These are phyloP conservation scores for Phymatocera aterrima DNA, from an alignment of 2,888 invertebrate species.

Conservation along the genomic window DNA sequence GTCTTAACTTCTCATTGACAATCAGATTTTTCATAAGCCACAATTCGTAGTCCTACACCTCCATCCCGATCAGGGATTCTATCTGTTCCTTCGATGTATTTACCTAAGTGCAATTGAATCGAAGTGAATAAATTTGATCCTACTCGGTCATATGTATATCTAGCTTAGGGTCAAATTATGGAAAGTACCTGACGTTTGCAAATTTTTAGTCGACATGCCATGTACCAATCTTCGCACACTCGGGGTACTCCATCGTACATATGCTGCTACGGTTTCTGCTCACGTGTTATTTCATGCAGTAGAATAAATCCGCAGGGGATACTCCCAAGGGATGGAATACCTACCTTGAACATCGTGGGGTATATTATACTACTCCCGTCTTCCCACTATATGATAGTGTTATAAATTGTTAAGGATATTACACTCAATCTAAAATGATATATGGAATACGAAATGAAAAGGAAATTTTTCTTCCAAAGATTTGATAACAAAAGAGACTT, in stretches of 20 bases:
- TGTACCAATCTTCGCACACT: conserved; percentile 23
- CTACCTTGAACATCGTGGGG: background rate
- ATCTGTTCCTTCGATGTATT: background rate
- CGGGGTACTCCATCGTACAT: background rate
- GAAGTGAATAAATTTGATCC: conserved; percentile 30
- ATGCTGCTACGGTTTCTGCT: conserved; percentile 20
- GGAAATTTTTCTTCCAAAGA: background rate
- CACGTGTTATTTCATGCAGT: conserved; percentile 12
- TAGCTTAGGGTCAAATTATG: conserved; percentile 13
- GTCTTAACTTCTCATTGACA: background rate
- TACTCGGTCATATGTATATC: background rate
- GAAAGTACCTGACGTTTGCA: conserved; percentile 24
- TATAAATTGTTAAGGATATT: background rate
- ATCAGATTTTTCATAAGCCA: background rate
- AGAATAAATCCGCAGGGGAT: background rate
- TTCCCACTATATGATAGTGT: background rate
- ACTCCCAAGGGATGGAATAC: background rate
- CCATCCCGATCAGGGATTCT: background rate
- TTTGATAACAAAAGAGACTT: background rate
- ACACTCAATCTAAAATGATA: background rate
- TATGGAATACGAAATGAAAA: background rate
- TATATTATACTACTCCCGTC: background rate
- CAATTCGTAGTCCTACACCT: background rate
- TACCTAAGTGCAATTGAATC: conserved; percentile 30
- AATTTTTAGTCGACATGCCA: conserved; percentile 15